Evolutionary conservation across 2,797 vertebrate genomes (phyloP).

Genomic region (Melanotaenia parkinsoni): DNA sequence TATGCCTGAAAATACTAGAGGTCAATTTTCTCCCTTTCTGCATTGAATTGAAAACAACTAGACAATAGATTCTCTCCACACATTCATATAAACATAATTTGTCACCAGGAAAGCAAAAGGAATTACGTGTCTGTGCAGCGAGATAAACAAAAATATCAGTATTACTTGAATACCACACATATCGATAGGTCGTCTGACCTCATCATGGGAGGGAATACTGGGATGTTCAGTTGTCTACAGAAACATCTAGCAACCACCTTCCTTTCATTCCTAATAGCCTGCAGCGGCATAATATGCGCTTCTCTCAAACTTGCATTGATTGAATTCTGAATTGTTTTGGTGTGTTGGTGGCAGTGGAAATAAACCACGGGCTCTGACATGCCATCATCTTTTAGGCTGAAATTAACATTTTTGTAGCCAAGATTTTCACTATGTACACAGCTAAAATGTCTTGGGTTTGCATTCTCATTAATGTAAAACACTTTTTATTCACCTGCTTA

Average conservation of each 20-base stretch:
- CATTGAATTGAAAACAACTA: constrained; percentile 60
- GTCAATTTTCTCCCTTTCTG: constrained; percentile 50
- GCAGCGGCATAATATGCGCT: constrained; percentile 16
- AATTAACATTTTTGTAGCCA: neutral
- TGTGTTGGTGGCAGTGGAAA: neutral
- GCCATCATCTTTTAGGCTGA: neutral
- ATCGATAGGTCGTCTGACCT: constrained; percentile 51
- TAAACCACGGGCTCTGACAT: neutral
- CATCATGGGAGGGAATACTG: constrained; percentile 37
- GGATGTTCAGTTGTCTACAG: neutral
- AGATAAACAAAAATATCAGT: constrained; percentile 58
- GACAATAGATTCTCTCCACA: constrained; percentile 60
- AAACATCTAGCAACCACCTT: constrained; percentile 21
- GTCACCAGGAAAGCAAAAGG: constrained; percentile 63
- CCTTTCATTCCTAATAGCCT: constrained; percentile 25
- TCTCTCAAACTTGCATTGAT: neutral
- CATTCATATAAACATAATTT: constrained; percentile 67
- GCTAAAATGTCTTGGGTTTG: too few species aligned
- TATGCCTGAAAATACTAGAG: constrained; percentile 45
- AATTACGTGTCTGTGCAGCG: constrained; percentile 48
- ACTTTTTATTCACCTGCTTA: neutral
- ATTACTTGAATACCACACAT: constrained; percentile 48
- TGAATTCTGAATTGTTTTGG: neutral
- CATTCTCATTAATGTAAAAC: neutral
- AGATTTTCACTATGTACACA: neutral